A percentile compares a stretch with the other conserved stretches of the same genome.
Evolutionary conservation across 1,140 invertebrate genomes (phyloP).

Genomic region (Pachypeltis micranthus): DNA sequence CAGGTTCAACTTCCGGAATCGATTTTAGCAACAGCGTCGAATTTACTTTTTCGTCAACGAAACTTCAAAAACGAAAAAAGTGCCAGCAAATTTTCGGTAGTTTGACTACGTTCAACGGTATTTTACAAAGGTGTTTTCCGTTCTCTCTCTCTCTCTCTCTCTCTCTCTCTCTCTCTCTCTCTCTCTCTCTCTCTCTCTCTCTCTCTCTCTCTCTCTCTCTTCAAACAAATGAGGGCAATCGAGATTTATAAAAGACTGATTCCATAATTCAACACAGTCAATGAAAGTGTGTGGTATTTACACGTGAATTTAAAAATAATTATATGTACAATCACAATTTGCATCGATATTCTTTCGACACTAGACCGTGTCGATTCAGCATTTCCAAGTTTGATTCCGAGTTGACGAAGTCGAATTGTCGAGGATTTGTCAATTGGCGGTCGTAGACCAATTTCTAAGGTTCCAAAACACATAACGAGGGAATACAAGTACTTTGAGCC

Average conservation of each 20-base stretch:
- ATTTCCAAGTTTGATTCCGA: too few species aligned
- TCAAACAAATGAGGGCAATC: conserved; percentile 14
- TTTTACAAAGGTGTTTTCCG: conserved; percentile 11
- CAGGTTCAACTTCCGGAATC: too few species aligned
- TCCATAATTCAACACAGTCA: conserved; percentile 23
- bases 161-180: conserved; percentile 4
- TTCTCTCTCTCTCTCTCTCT: conserved; percentile 2
- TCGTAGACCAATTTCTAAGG: too few species aligned
- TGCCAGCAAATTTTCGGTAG: too few species aligned
- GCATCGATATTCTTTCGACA: conserved; percentile 16
- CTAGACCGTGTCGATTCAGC: conserved; percentile 19
- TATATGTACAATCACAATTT: neutral
- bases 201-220: conserved; percentile 3
- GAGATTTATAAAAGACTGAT: conserved; percentile 22
- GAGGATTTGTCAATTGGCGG: too few species aligned
- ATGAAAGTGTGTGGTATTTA: conserved; percentile 13
- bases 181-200: conserved; percentile 3
- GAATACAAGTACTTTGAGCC: too few species aligned
- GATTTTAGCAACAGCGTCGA: too few species aligned
- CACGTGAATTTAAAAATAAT: conserved; percentile 10
- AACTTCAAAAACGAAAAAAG: too few species aligned
- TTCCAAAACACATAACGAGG: too few species aligned
- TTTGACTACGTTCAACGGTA: too few species aligned
- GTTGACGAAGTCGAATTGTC: too few species aligned
- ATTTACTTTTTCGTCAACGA: too few species aligned